phyloP scores from a whole-genome alignment of 2,888 invertebrate genomes.

The Drosophila maculinotata region DNA sequence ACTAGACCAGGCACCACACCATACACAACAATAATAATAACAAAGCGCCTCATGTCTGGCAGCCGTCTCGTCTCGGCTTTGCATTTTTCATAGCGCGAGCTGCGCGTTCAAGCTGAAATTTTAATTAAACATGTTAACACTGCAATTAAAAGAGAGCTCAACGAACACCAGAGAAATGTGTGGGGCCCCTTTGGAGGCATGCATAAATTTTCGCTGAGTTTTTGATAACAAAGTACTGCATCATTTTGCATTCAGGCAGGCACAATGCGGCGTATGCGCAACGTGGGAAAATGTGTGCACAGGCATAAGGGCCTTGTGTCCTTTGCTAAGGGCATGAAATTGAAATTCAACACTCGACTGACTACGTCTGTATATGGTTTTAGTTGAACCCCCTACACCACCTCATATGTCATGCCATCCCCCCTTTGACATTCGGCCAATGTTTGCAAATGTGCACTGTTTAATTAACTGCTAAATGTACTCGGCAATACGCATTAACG shows the following conservation, averaged over 20 bases:
- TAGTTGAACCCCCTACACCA: not conserved
- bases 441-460: slow-evolving; percentile 11
- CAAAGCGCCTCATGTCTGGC: slow-evolving; percentile 55
- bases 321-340: slow-evolving; percentile 4
- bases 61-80: slow-evolving; percentile 67
- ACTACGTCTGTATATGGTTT: slow-evolving; percentile 17
- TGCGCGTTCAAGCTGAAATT: slow-evolving; percentile 71
- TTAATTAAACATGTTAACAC: slow-evolving; percentile 78
- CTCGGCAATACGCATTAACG: slow-evolving; percentile 8
- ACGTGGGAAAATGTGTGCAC: slow-evolving; percentile 28
- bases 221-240: slow-evolving; percentile 19
- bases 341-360: slow-evolving; percentile 38
- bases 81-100: slow-evolving; percentile 50
- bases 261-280: slow-evolving; percentile 47
- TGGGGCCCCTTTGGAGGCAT: slow-evolving; percentile 1
- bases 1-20: slow-evolving; percentile 9
- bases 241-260: slow-evolving; percentile 11
- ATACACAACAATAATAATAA: slow-evolving; percentile 39
- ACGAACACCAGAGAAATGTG: slow-evolving; percentile 7
- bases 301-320: not conserved
- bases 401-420: not conserved
- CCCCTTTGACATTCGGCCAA: slow-evolving; percentile 4
- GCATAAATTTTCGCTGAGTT: slow-evolving; percentile 8
- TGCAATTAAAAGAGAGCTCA: slow-evolving; percentile 69
- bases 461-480: slow-evolving; percentile 61